phyloP scores from a whole-genome alignment of 2,797 vertebrate species.

The Sorex maritimensis region DNA sequence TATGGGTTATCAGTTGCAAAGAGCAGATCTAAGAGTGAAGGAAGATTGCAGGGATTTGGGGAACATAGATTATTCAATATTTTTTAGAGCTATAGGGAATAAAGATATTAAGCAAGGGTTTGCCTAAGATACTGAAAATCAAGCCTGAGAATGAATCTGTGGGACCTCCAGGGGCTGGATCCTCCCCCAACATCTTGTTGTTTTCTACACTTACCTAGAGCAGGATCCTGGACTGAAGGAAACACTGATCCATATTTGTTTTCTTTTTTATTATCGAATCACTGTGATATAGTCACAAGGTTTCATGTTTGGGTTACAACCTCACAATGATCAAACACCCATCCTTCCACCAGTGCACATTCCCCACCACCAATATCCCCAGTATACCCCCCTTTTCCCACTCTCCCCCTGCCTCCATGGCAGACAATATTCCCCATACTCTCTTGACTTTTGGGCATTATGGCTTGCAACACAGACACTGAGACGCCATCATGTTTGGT shows the following conservation, averaged over 20 bases:
- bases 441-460: no score
- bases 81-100: neutral
- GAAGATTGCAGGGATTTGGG: neutral
- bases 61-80: neutral
- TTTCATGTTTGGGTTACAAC: no score
- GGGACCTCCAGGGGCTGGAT: rapidly evolving
- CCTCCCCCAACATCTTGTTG: neutral
- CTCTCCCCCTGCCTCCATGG: no score
- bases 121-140: neutral
- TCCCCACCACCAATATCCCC: no score
- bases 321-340: no score
- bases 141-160: neutral
- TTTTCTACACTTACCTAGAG: neutral
- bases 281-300: no score
- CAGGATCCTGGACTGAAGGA: neutral
- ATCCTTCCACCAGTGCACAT: no score
- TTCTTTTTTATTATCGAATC: no score
- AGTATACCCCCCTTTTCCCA: no score
- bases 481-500: no score
- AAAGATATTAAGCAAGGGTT: neutral
- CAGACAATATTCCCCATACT: no score
- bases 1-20: neutral
- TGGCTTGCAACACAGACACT: no score
- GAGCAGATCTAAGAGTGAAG: neutral
- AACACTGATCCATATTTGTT: neutral